A percentile compares a stretch with the other conserved stretches of the same genome.
phyloP scores from a whole-genome alignment of 35 echinoderm and acorn worm genomes.

The Nesometra sesokonis region DNA sequence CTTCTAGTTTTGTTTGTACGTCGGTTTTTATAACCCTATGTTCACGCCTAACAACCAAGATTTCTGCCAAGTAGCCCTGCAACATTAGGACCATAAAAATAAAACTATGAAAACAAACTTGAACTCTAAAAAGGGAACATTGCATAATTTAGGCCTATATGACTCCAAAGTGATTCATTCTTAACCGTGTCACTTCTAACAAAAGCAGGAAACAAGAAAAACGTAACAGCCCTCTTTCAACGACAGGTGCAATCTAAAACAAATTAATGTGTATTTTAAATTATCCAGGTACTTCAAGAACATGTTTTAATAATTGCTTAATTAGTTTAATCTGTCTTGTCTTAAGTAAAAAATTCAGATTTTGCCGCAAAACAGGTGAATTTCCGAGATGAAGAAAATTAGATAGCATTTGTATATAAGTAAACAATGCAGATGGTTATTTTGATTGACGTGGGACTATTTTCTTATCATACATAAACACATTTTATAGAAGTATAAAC shows the following conservation, averaged over 20 bases:
- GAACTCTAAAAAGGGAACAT: too few species aligned
- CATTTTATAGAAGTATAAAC: too few species aligned
- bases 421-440: not conserved
- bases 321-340: not conserved
- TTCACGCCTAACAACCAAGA: too few species aligned
- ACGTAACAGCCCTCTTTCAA: not conserved
- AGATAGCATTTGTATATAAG: not conserved
- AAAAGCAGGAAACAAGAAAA: not conserved
- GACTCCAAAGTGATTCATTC: not conserved
- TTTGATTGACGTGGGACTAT: not conserved
- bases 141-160: not conserved
- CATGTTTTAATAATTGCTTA: not conserved
- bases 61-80: too few species aligned
- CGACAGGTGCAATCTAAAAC: not conserved
- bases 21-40: too few species aligned
- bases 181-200: not conserved
- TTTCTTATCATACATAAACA: not conserved
- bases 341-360: not conserved
- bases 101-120: too few species aligned
- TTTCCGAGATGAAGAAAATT: not conserved
- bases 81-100: too few species aligned
- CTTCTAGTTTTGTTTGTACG: too few species aligned
- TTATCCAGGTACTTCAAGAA: not conserved
- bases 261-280: constrained; percentile 1
- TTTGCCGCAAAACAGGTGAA: not conserved